Percentiles rank a stretch among this genome's conserved stretches.
These are phyloP conservation scores for Malthinus flaveolus DNA, from an alignment of 2,888 invertebrate genomes.

Conservation along the genomic window DNA sequence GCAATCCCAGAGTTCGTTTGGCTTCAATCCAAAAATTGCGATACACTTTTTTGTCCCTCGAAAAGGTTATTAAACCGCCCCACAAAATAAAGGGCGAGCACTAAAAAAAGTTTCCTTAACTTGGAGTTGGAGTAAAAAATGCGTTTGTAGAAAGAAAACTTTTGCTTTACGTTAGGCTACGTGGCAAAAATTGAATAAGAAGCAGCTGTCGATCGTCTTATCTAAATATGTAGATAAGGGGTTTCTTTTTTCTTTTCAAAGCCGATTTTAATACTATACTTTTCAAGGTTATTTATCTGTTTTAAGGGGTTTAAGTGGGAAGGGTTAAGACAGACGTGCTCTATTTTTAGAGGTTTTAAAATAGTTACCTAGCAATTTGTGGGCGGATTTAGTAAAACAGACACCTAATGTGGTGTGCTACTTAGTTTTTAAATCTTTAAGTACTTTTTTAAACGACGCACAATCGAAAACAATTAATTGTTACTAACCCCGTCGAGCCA, in stretches of 20 bases:
- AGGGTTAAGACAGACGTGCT: slow-evolving; percentile 46
- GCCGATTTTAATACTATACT: slow-evolving; percentile 50
- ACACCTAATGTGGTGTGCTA: slow-evolving; percentile 26
- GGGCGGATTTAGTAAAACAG: slow-evolving; percentile 32
- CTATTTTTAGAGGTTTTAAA: slow-evolving; percentile 52
- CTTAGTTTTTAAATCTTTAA: slow-evolving; percentile 6
- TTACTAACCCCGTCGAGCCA: too few species aligned
- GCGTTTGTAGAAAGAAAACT: too few species aligned
- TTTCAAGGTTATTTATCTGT: slow-evolving; percentile 49
- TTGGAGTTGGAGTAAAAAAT: too few species aligned
- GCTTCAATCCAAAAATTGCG: too few species aligned
- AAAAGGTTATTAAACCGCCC: too few species aligned
- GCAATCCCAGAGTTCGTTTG: too few species aligned
- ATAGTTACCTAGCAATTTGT: slow-evolving; percentile 49
- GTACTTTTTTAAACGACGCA: background rate
- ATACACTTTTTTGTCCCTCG: too few species aligned
- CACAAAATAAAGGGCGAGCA: too few species aligned
- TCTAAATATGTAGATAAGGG: slow-evolving; percentile 25
- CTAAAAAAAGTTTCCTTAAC: too few species aligned
- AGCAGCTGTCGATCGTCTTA: slow-evolving; percentile 27
- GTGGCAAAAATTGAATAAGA: slow-evolving; percentile 11
- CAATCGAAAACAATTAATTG: background rate
- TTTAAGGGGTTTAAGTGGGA: slow-evolving; percentile 38
- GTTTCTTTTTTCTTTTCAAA: slow-evolving; percentile 35
- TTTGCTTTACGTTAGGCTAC: background rate